Percentiles rank a stretch among this genome's conserved stretches.
phyloP scores from a whole-genome alignment of 2,797 vertebrate genomes.

The Poecilia velifera region DNA sequence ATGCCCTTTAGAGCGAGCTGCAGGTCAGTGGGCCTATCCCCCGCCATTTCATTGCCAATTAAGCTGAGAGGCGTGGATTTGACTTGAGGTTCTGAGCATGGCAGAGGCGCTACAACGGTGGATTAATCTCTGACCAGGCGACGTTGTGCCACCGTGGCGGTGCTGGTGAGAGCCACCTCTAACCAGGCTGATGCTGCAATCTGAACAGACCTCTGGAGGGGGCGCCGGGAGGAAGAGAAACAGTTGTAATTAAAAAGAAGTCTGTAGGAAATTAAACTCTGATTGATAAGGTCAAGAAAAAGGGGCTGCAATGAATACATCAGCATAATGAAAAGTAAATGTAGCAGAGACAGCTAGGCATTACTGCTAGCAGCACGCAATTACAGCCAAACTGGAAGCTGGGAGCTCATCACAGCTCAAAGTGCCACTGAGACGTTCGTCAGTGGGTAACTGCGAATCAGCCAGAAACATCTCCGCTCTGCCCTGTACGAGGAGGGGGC shows the following conservation, averaged over 20 bases:
- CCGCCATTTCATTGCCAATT: conserved; percentile 69
- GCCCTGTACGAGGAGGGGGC: not conserved
- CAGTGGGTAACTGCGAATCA: conserved; percentile 46
- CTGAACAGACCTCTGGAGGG: conserved; percentile 26
- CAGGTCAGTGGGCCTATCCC: conserved; percentile 39
- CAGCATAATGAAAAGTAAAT: conserved; percentile 75
- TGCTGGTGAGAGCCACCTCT: conserved; percentile 35
- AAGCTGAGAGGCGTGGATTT: conserved; percentile 50
- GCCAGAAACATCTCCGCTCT: conserved; percentile 16
- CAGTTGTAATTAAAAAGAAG: conserved; percentile 79
- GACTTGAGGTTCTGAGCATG: conserved; percentile 55
- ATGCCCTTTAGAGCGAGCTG: conserved; percentile 63
- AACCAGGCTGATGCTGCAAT: conserved; percentile 31
- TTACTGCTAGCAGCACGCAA: conserved; percentile 62
- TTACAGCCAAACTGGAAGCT: conserved; percentile 51
- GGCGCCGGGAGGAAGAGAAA: conserved; percentile 44
- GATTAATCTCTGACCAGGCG: conserved; percentile 73
- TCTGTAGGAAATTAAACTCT: conserved; percentile 78
- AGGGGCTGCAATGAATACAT: conserved; percentile 66
- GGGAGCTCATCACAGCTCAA: conserved; percentile 36
- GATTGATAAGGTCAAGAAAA: conserved; percentile 81
- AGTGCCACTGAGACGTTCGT: conserved; percentile 50
- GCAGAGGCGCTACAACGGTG: conserved; percentile 42
- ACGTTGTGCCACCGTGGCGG: conserved; percentile 17
- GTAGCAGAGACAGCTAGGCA: conserved; percentile 42